Evolutionary conservation across 2,888 invertebrate species (phyloP).

Genomic region (Lasius platythorax): DNA sequence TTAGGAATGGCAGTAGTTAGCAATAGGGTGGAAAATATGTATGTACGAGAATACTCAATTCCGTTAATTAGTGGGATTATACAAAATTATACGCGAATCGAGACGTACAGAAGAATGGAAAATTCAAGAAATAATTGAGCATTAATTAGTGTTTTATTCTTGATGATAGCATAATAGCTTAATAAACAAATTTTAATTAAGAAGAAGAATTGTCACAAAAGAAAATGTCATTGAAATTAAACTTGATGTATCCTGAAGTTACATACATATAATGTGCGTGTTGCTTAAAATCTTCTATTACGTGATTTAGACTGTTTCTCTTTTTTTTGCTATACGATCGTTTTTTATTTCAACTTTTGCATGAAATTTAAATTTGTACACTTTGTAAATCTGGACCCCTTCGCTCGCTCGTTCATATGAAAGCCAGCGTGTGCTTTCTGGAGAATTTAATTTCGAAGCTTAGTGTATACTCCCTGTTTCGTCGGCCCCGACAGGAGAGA

Average conservation of each 20-base stretch:
- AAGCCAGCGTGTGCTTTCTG: neutral
- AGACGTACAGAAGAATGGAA: conserved; percentile 56
- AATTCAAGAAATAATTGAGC: conserved; percentile 56
- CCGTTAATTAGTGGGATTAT: conserved; percentile 62
- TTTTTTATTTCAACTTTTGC: conserved; percentile 21
- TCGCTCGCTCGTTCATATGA: conserved; percentile 16
- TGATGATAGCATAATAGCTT: neutral
- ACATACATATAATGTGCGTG: neutral
- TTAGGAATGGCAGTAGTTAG: neutral
- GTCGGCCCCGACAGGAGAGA: neutral
- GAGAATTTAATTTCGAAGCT: conserved; percentile 70
- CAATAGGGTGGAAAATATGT: conserved; percentile 15
- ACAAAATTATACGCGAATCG: conserved; percentile 57
- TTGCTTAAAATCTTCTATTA: neutral
- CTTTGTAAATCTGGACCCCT: conserved; percentile 10
- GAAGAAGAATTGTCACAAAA: neutral
- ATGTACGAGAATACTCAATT: conserved; percentile 54
- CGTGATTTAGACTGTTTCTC: neutral
- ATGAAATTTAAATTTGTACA: conserved; percentile 49
- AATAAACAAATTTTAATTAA: neutral
- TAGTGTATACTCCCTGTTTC: conserved; percentile 21
- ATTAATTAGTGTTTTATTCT: neutral
- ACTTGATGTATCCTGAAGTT: neutral
- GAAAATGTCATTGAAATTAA: neutral
- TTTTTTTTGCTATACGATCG: neutral